A percentile compares a stretch with the other conserved stretches of the same genome.
phyloP scores from a whole-genome alignment of 2,888 invertebrate species.

The Dolichopus griseipennis region DNA sequence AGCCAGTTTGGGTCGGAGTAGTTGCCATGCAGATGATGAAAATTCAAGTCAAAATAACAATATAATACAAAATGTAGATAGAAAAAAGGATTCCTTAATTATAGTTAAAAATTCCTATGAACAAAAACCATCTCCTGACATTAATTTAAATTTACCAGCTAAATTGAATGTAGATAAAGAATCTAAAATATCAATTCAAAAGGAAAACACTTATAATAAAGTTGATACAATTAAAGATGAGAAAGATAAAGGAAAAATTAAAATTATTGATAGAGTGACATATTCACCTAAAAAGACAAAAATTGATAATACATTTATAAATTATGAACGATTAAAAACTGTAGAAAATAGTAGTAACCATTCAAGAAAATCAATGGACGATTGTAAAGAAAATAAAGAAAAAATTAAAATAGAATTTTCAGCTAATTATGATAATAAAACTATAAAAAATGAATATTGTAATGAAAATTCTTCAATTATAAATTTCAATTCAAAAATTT shows the following conservation, averaged over 20 bases:
- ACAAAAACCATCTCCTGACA: not conserved
- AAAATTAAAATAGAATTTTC: conserved; percentile 10
- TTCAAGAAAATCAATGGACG: not conserved
- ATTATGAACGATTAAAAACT: not conserved
- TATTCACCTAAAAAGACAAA: not conserved
- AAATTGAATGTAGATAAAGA: not conserved
- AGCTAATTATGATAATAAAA: not conserved
- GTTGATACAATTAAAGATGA: not conserved
- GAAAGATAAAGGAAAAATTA: not conserved
- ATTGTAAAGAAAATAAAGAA: not conserved
- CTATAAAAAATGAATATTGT: not conserved
- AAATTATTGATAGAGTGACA: not conserved
- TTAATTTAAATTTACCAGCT: not conserved
- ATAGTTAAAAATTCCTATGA: conserved; percentile 7
- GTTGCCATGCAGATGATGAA: conserved; percentile 7
- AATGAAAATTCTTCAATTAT: not conserved
- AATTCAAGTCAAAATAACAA: not conserved
- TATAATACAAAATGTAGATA: not conserved
- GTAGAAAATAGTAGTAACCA: not conserved
- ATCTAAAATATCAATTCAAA: not conserved
- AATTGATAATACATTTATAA: not conserved
- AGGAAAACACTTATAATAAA: not conserved
- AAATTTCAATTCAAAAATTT: not conserved
- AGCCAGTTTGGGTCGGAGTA: not conserved
- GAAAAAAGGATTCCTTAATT: not conserved